Evolutionary conservation across 2,113 vertebrate genomes (phyloP).

Genomic region (Columba livia): DNA sequence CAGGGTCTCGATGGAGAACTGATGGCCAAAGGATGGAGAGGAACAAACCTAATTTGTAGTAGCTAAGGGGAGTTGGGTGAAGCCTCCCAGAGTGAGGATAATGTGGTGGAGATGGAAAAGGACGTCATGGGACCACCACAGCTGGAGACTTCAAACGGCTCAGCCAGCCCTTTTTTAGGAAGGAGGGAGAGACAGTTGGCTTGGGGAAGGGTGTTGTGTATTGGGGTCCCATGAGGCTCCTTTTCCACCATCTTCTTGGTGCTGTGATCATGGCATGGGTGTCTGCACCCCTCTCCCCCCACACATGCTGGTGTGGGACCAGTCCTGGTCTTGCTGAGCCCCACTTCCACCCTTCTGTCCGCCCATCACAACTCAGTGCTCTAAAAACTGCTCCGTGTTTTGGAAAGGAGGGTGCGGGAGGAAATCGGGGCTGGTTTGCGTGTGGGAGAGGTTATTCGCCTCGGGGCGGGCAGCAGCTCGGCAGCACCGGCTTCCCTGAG

Average conservation of each 20-base stretch:
- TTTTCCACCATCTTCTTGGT: accelerated
- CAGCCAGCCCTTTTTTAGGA: background rate
- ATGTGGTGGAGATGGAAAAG: background rate
- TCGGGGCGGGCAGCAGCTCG: background rate
- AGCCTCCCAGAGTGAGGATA: background rate
- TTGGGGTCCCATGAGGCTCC: accelerated
- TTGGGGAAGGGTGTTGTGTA: background rate
- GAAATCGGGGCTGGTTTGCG: background rate
- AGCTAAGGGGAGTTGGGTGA: background rate
- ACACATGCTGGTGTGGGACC: accelerated
- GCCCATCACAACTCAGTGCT: background rate
- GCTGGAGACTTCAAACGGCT: background rate
- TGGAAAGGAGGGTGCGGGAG: background rate
- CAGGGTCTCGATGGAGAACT: background rate
- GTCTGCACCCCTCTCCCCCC: background rate
- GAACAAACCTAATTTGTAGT: background rate
- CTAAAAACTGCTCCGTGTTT: background rate
- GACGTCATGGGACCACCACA: accelerated
- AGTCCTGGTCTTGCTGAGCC: background rate
- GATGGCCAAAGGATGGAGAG: background rate
- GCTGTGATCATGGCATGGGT: background rate
- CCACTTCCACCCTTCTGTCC: background rate
- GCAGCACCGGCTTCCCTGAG: background rate
- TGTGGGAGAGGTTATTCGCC: background rate
- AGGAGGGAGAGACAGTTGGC: background rate